phyloP scores from a whole-genome alignment of 1,140 invertebrate genomes.

The Drosophila carrolli region DNA sequence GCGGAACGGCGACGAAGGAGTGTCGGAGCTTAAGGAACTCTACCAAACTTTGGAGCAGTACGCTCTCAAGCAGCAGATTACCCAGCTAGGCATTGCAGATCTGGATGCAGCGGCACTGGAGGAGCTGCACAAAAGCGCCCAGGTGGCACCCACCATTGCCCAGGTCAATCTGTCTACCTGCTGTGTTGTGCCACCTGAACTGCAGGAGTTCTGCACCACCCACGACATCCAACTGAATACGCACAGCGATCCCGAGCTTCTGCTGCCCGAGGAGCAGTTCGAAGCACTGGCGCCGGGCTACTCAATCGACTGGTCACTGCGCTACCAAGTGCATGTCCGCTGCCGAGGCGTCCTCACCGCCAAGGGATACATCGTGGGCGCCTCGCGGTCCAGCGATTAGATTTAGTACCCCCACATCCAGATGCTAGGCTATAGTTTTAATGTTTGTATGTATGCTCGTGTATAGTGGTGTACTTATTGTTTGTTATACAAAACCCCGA shows the following conservation, averaged over 20 bases:
- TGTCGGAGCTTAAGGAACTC: slow-evolving; percentile 87
- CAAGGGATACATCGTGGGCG: slow-evolving; percentile 91
- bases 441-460: slow-evolving; percentile 52
- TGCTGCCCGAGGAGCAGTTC: slow-evolving; percentile 68
- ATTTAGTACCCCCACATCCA: slow-evolving; percentile 27
- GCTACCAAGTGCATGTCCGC: slow-evolving; percentile 95
- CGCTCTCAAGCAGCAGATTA: slow-evolving; percentile 85
- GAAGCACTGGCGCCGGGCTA: slow-evolving; percentile 61
- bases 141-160: slow-evolving; percentile 94
- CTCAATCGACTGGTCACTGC: slow-evolving; percentile 88
- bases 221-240: slow-evolving; percentile 97
- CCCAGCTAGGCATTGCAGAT: slow-evolving; percentile 94
- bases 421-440: slow-evolving; percentile 62
- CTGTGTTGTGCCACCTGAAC: slow-evolving; percentile 96
- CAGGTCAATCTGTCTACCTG: slow-evolving; percentile 98
- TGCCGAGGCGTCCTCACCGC: slow-evolving; percentile 94
- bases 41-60: slow-evolving; percentile 84
- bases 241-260: slow-evolving; percentile 96
- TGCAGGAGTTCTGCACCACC: slow-evolving; percentile 95
- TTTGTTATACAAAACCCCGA: slow-evolving; percentile 78
- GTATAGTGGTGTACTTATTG: slow-evolving; percentile 73
- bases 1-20: slow-evolving; percentile 60
- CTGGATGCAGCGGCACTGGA: slow-evolving; percentile 92
- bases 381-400: slow-evolving; percentile 55
- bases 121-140: slow-evolving; percentile 91